Evolutionary conservation across 2,797 vertebrate genomes (phyloP).

Genomic region (Heteromormyrus szaboi): DNA sequence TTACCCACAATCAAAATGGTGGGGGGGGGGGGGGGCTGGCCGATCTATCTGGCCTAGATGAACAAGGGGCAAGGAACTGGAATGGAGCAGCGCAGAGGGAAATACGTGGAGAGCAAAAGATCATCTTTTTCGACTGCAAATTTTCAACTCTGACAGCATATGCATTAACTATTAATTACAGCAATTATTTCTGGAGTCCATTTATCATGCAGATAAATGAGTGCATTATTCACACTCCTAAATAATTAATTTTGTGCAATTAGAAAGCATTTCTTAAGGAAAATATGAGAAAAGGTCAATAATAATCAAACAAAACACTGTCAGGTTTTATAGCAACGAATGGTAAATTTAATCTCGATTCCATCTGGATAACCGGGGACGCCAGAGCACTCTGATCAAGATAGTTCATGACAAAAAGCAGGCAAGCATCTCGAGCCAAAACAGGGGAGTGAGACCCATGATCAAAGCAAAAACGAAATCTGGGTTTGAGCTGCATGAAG

Average conservation of each 20-base stretch:
- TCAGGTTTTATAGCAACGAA: constrained; percentile 29
- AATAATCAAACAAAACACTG: constrained; percentile 36
- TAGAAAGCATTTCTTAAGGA: constrained; percentile 37
- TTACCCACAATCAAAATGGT: background rate
- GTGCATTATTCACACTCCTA: constrained; percentile 45
- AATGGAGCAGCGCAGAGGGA: background rate
- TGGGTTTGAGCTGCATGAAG: background rate
- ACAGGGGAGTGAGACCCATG: background rate
- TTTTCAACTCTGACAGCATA: constrained; percentile 30
- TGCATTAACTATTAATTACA: constrained; percentile 44
- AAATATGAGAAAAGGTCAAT: constrained; percentile 46
- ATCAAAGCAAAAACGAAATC: background rate
- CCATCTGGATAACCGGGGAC: background rate
- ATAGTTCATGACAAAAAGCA: background rate
- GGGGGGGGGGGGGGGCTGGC: background rate
- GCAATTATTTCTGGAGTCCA: constrained; percentile 35
- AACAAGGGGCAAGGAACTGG: background rate
- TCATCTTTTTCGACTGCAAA: constrained; percentile 35
- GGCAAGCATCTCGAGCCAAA: background rate
- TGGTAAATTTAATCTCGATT: background rate
- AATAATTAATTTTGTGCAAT: constrained; percentile 43
- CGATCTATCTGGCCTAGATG: background rate
- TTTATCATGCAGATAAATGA: constrained; percentile 43
- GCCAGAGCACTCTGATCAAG: background rate
- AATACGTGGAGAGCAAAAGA: background rate